Evolutionary conservation across 2,888 invertebrate species (phyloP).

Genomic region (Drosophila cracens): DNA sequence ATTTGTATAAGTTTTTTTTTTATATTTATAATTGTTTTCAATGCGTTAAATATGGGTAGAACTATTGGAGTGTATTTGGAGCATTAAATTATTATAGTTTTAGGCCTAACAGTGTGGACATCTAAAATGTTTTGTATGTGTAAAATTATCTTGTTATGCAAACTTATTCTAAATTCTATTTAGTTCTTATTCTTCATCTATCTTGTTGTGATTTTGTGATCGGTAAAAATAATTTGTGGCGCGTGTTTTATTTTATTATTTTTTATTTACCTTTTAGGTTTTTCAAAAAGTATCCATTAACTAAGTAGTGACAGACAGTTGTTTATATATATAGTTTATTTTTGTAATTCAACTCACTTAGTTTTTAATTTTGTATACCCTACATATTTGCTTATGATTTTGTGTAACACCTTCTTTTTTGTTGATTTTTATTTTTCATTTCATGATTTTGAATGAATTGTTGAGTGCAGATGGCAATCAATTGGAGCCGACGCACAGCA

Average conservation of each 20-base stretch:
- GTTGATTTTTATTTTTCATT: conserved; percentile 20
- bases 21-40: neutral
- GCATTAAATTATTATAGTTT: neutral
- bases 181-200: conserved; percentile 10
- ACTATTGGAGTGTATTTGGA: too few species aligned
- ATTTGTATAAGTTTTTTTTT: conserved; percentile 10
- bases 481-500: conserved; percentile 60
- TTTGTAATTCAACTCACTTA: neutral
- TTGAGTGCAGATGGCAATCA: conserved; percentile 53
- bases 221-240: conserved; percentile 75
- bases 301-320: neutral
- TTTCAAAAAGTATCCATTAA: neutral
- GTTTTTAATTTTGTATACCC: neutral
- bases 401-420: conserved; percentile 6
- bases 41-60: too few species aligned
- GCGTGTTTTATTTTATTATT: conserved; percentile 34
- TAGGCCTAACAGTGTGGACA: neutral
- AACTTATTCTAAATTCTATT: neutral
- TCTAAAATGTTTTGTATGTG: neutral
- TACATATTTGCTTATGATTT: conserved; percentile 3
- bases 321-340: neutral
- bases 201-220: conserved; percentile 45
- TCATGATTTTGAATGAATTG: conserved; percentile 31
- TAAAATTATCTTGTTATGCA: neutral
- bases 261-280: conserved; percentile 58